Base-by-base conservation (phyloP, 1,140 invertebrate genomes). In the Macrosteles quadrilineatus region DNA sequence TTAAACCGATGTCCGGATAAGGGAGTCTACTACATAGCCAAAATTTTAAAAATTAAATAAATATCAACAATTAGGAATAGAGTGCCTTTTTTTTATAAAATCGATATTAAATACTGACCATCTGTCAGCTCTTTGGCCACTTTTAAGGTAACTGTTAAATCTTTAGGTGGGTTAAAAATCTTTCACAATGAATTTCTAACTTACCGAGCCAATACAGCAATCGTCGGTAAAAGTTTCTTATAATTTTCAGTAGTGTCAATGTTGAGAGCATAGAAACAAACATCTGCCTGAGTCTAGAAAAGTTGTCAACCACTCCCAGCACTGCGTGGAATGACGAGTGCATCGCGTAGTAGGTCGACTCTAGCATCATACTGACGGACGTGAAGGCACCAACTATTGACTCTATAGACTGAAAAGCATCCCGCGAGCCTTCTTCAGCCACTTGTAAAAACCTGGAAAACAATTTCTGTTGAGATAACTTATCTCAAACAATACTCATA, bases 261-360 rank as follows among this genome's bases (percentile, higher is more conserved):
- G 91, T 89, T 32, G 91, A 93, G 83, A 95, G 89, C 68, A 98
- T 85, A 73, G 94, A 90, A 23, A 87, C 87, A 77, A 98, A 89
- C 73, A 97, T 88, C 12, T 87, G 86, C 67, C 92, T 87, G 63
- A 98, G 80, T 73, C 91, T 83, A 3, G 91, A 90, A 81, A 98
- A 91, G 81, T 98, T 97, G 73, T 98, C 95, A 32, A 96, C 96
- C 1, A 98, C 96, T 64, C 95, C 94, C 36, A 98, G 83, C 73
- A 98, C 93, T 50, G 97, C 96, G 77, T 93, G 84, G 79, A 98
- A 98, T 4, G 96, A 98, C 80, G 91, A 97, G 14, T 96, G 94
- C 75, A 98, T 86, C 21, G 97, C 96, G 81, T 93, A 91, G 79
- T 96, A 97, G 70, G 96, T 98, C 17, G 95, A 98, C 77, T 98